Base-by-base conservation (phyloP, 2,888 invertebrate genomes). In the Oligia fasciuncula region DNA sequence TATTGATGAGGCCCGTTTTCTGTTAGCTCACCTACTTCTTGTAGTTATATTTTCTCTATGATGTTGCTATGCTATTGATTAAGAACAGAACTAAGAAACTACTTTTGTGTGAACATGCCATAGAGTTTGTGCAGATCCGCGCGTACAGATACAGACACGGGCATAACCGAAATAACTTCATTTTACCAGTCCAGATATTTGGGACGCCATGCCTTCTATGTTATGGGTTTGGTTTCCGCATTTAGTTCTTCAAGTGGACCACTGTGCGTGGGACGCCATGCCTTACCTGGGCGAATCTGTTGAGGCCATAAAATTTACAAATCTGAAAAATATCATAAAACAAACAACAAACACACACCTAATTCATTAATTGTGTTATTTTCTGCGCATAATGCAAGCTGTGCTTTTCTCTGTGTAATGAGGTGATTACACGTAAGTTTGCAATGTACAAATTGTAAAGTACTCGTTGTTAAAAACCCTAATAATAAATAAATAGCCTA, bases 1-100 rank as follows among this genome's bases (percentile, higher is more conserved):
- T 83, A 84, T 85, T 82, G 71, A 82, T 78, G 78, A 65, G 68
- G 29, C 54, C 63, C 73, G 65, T 54, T 84, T 84, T 82, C 73
- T 81, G 46, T 63, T 63, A 73, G 72, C 72, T 60, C 17, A 72
- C 13, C 14, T 77, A 43, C 65, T 77, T 46, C 19, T n/a, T 43
- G 11, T 62, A 78, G 40, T 23, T 75, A 49, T 69, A 60, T 82
- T 74, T 84, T 78, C 71, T 19, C 9, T 85, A 40, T 40, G 67
- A 67, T 63, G 54, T 71, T 57, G 40, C 9, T 62, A 14, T 72
- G 63, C 6, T 51, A 60, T 85, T 62, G 66, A 81, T 54, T 69
- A 49, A n/a, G 40, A 71, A 40, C 2, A n/a, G 17, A 35, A 70
- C 23, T 35, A 51, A 13, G 13, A 8, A 23, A 40, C 35, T 14